A percentile compares a stretch with the other conserved stretches of the same genome.
These are phyloP conservation scores for Vulpes ferrilata DNA, from an alignment of 2,113 vertebrate genomes.

Conservation along the genomic window DNA sequence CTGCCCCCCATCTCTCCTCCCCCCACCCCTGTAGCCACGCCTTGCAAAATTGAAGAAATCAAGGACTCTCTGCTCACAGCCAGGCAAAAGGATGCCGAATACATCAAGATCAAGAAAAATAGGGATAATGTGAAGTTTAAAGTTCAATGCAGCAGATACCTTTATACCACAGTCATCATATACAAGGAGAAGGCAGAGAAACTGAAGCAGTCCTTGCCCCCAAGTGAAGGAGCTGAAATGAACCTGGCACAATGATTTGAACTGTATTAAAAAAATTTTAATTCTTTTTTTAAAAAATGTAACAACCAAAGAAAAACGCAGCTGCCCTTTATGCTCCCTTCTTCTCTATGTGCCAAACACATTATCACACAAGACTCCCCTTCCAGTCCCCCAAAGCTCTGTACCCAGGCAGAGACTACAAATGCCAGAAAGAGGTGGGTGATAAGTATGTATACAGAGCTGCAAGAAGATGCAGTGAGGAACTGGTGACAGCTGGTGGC, in stretches of 20 bases:
- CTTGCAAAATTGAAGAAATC: not conserved
- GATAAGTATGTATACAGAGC: not conserved
- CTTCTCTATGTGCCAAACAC: not conserved
- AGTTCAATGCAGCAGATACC: not conserved
- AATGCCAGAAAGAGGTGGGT: not conserved
- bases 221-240: not conserved
- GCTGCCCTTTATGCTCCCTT: not conserved
- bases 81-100: not conserved
- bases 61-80: not conserved
- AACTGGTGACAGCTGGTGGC: too few relatives aligned
- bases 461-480: not conserved
- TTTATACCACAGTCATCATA: not conserved
- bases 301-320: not conserved
- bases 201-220: not conserved
- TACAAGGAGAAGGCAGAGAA: not conserved
- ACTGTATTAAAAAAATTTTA: not conserved
- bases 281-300: not conserved
- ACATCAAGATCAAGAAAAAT: not conserved
- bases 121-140: not conserved
- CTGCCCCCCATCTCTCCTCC: too few relatives aligned
- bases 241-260: not conserved
- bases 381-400: not conserved
- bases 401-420: not conserved
- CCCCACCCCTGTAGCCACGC: not conserved
- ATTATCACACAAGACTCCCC: not conserved